Evolutionary conservation across 2,888 invertebrate genomes (phyloP), one percentile per base, ranked within the genome.

Genomic region (Scaptomyza reducta): DNA sequence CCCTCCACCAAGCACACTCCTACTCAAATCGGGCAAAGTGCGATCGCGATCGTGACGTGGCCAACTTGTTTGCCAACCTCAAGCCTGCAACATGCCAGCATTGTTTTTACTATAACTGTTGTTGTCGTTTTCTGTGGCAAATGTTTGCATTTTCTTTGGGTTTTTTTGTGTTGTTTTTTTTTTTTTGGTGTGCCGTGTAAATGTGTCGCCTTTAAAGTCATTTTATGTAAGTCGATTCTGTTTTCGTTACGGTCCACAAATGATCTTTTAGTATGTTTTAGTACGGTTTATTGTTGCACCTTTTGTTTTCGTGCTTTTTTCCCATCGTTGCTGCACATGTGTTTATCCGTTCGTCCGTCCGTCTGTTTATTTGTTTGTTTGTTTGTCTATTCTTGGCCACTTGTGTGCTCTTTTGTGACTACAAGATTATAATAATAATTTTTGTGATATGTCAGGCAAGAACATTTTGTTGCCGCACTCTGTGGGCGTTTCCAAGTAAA

Each of bases 11-110:
- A 6, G 10, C 14, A 1, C 1, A 40, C 40, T 40, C 40, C 40
- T 40, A 40, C 49, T 83, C 80, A 79, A 74, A 74, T 62, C 69
- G 62, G 57, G 70, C 60, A 74, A 87, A 87, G 85, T 88, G 85
- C 81, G 88, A 84, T 88, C 85, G 79, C 87, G 88, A 84, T 88
- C 85, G 85, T 85, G 89, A 85, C 89, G 89, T 77, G 88, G 89
- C 87, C 77, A 88, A 87, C 80, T 88, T 83, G 86, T 79, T 87
- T 85, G 65, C 66, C 50, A 63, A 64, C 70, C 70, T 51, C 47
- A 42, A 62, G 49, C 27, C 47, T 55, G 54, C 31, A 31, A 35
- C 44, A 25, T 11, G 38, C 47, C 64, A 42, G 11, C 64, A 50
- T 58, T 59, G 41, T 50, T 55, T 49, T 51, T 65, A 45, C 27